These are phyloP conservation scores for Eulemur macaco DNA, from an alignment of 2,113 vertebrate species.

Conservation along the genomic window DNA sequence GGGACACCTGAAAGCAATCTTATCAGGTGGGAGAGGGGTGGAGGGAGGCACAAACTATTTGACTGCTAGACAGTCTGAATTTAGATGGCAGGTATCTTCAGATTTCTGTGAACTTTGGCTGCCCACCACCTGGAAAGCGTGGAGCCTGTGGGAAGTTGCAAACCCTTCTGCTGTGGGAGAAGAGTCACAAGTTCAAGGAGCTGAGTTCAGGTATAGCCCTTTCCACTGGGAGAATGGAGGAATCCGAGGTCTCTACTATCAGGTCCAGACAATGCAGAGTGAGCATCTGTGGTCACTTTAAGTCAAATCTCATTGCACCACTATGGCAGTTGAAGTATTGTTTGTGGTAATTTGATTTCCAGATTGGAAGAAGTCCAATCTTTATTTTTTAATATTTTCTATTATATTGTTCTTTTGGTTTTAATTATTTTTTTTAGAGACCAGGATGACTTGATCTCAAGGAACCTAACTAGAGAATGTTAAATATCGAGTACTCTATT, in stretches of 20 bases:
- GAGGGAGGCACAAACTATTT: not conserved
- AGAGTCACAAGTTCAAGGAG: not conserved
- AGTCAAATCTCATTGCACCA: not conserved
- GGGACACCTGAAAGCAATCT: not conserved
- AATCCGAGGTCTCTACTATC: not conserved
- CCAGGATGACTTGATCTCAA: not conserved
- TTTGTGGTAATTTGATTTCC: constrained; percentile 40
- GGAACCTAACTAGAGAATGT: not conserved
- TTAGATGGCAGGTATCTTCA: constrained; percentile 10
- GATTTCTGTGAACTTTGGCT: constrained; percentile 28
- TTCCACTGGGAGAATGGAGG: not conserved
- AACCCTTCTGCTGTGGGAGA: not conserved
- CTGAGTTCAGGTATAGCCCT: not conserved
- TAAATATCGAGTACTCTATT: not conserved
- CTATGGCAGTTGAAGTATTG: not conserved
- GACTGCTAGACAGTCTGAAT: not conserved
- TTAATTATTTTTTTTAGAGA: not conserved
- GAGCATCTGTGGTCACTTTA: not conserved
- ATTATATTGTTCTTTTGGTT: not conserved
- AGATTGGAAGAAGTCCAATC: not conserved
- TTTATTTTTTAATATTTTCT: constrained; percentile 33
- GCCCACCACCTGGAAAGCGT: not conserved
- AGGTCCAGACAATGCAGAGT: not conserved
- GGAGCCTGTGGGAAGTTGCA: not conserved
- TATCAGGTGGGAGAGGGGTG: not conserved